These are phyloP conservation scores for Cyaniris semiargus DNA, from an alignment of 2,888 invertebrate genomes.

Conservation along the genomic window DNA sequence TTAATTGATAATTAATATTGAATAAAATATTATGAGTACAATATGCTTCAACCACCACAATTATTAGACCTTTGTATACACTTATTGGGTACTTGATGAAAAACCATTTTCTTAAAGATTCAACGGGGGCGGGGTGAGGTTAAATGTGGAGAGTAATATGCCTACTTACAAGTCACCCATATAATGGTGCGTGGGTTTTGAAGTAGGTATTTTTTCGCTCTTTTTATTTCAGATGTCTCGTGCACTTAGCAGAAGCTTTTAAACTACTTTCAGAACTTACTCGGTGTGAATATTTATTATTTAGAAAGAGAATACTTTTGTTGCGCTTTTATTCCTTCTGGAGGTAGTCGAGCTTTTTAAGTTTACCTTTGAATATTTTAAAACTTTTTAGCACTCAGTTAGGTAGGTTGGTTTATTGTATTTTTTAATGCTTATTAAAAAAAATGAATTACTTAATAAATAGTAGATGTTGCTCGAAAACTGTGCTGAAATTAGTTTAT, in stretches of 20 bases:
- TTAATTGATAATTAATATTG: too few relatives aligned
- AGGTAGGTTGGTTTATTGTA: background rate
- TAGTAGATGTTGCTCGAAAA: too few relatives aligned
- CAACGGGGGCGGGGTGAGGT: too few relatives aligned
- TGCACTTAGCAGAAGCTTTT: conserved; percentile 20
- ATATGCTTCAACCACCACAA: too few relatives aligned
- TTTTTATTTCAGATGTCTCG: conserved; percentile 1
- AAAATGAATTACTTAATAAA: too few relatives aligned
- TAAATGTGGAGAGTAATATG: background rate
- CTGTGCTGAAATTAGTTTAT: too few relatives aligned
- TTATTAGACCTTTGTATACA: background rate
- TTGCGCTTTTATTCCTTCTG: background rate
- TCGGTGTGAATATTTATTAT: conserved; percentile 24
- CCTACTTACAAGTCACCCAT: background rate
- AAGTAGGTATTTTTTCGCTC: background rate
- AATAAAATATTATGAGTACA: too few relatives aligned
- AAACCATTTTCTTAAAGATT: background rate
- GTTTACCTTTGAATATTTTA: background rate
- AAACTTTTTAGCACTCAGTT: background rate
- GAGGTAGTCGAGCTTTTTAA: background rate
- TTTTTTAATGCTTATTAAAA: background rate
- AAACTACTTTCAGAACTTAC: conserved; percentile 9
- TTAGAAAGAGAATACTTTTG: conserved; percentile 14
- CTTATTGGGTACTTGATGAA: background rate
- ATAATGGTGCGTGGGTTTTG: background rate